A percentile compares a stretch with the other conserved stretches of the same genome.
Evolutionary conservation across 2,113 vertebrate species (phyloP).

Genomic region (Ceyx margarethae): DNA sequence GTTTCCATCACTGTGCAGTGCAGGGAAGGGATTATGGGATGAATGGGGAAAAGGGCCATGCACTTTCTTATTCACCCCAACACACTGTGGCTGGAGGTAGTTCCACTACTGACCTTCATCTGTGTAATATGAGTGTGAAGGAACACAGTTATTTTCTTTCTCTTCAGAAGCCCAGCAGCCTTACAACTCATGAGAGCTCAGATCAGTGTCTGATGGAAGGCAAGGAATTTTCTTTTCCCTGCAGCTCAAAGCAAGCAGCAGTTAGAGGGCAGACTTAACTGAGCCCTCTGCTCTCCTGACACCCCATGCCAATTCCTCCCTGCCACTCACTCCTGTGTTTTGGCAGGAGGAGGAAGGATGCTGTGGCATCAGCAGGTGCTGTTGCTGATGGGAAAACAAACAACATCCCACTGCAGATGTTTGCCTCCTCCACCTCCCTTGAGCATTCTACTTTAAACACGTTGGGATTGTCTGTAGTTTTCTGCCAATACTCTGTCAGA

Average conservation of each 20-base stretch:
- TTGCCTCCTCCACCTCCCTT: background rate
- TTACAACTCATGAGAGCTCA: background rate
- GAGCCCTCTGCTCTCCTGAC: background rate
- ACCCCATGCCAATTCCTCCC: background rate
- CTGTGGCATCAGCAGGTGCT: background rate
- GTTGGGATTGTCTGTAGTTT: background rate
- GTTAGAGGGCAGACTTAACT: background rate
- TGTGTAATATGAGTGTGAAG: background rate
- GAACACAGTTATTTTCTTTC: background rate
- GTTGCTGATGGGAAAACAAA: background rate
- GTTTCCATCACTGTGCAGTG: background rate
- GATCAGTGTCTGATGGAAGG: background rate
- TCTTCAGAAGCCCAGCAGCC: background rate
- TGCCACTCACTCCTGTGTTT: background rate
- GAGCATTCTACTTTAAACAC: background rate
- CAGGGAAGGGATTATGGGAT: background rate
- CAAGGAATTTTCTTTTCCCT: background rate
- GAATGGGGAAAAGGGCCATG: background rate
- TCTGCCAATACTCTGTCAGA: slow-evolving; percentile 1
- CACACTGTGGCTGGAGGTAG: background rate
- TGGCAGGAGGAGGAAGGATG: background rate
- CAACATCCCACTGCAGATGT: background rate
- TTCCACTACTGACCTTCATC: background rate
- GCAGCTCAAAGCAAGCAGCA: background rate
- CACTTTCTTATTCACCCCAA: background rate